Evolutionary conservation across 2,113 vertebrate genomes (phyloP), one percentile per base, ranked within the genome.

Genomic region (Tenebrosternarchus preto): DNA sequence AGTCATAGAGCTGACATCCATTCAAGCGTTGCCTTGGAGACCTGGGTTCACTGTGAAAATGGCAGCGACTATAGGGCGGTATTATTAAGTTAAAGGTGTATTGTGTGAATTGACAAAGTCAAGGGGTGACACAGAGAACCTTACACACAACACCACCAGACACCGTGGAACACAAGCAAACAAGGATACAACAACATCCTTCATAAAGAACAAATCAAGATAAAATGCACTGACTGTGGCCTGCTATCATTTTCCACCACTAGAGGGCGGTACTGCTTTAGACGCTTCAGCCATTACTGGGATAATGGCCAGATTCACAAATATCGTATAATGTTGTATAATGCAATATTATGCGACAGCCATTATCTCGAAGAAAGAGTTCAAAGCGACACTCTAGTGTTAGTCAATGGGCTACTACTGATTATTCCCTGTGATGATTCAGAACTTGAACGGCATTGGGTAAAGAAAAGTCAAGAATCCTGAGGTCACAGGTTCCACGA

Each of bases 31-130:
- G 24, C 87, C 85, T 85, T 89, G 81, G 94, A 96, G 95, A 95
- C 95, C 94, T 91, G 90, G 92, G 94, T 95, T 95, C 95, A 96
- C 95, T 96, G 95, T 96, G 95, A 87, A 89, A 86, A 60, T 57
- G 85, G 87, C 43, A 84, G 83, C 69, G 77, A 84, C 83, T 2
- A 8, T 3, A 25, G 24, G 50, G 53, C 19, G 68, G 69, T 61
- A 72, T 53, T 73, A 27, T 79, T 80, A 78, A 68, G 61, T 76
- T 57, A 83, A 43, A 56, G 16, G 22, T 72, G 19, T 55, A 63
- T 22, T 36, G 70, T 76, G 82, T 53, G 22, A 39, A 64, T 76
- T 61, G 27, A 46, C 43, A 50, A 50, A 50, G 43, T 50, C 43
- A 50, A 12, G 15, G 43, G 43, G 43, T 15, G 25, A 25, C 22